A percentile compares a stretch with the other conserved stretches of the same genome.
phyloP scores from a whole-genome alignment of 1,140 invertebrate genomes.

The Magallana ariakensis region DNA sequence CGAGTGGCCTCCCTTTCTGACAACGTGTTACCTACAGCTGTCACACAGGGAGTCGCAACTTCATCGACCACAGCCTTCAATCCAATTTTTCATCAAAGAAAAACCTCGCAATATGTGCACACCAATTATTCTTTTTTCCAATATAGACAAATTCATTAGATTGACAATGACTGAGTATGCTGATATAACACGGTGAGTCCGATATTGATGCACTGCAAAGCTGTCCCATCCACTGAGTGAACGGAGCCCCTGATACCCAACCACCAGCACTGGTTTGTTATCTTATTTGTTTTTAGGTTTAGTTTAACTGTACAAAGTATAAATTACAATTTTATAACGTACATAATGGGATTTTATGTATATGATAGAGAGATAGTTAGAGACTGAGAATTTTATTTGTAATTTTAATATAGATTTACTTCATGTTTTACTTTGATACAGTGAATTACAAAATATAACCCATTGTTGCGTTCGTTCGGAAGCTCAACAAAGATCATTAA shows the following conservation, averaged over 20 bases:
- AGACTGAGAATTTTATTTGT: not conserved
- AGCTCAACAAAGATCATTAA: constrained; percentile 27
- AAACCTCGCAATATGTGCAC: constrained; percentile 18
- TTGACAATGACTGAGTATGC: not conserved
- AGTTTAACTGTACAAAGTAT: too few relatives aligned
- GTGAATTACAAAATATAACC: not conserved
- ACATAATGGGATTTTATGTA: too few relatives aligned
- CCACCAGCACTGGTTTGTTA: too few relatives aligned
- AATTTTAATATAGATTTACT: not conserved
- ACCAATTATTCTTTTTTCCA: constrained; percentile 7
- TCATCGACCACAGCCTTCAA: not conserved
- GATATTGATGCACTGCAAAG: not conserved
- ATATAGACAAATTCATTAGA: constrained; percentile 12
- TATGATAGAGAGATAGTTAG: not conserved
- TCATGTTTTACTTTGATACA: not conserved
- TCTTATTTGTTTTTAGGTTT: too few relatives aligned
- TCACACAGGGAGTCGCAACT: not conserved
- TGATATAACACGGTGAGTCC: not conserved
- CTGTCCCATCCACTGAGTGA: not conserved
- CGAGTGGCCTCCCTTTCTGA: not conserved
- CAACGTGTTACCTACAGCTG: constrained; percentile 20
- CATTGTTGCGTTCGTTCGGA: constrained; percentile 31
- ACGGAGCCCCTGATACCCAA: too few relatives aligned
- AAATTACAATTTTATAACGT: too few relatives aligned
- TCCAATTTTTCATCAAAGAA: constrained; percentile 31